Evolutionary conservation across 2,113 vertebrate species (phyloP), one percentile per base, ranked within the genome.

Genomic region (Peromyscus polionotus): DNA sequence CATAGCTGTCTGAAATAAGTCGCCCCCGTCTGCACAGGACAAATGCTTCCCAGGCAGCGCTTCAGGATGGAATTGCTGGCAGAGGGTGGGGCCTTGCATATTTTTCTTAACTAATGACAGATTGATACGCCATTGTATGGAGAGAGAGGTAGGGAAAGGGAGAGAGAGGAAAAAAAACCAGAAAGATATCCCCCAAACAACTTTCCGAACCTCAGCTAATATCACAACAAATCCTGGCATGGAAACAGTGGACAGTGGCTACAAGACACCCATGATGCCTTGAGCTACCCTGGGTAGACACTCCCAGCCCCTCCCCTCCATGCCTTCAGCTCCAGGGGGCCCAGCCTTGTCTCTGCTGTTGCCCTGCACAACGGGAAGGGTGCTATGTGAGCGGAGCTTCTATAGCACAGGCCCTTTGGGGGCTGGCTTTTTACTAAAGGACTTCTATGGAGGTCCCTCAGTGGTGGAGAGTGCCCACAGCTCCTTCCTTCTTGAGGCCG

Each of bases 391-490:
- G 36, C 0, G 0, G n/a, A 70, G n/a, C 16, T 12, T 26, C 70
- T 3, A 5, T 2, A 75, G 51, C 36, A 39, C 45, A 54, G 48
- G 20, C 67, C 36, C 48, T 36, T 24, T 54, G 67, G n/a, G 7
- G 57, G 45, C 0, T 7, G 45, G 5, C 45, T 20, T 39, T 54
- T 28, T 39, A 67, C 28, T 42, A 31, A 26, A 24, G 20, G 19
- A n/a, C 7, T 54, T 70, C 45, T 54, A 48, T 12, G 12, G 36
- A 28, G 36, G 48, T 10, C 19, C 42, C 48, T 9, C 33, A 75
- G 65, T 4, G n/a, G 45, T 3, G 24, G 0, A 2, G 5, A 5
- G 5, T 5, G 26, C 24, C 45, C 31, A 16, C 0, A 1, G 31
- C 4, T 2, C 13, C 13, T 26, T 81, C 68, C 31, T 33, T 28